Conservation (phyloP, 2,888 invertebrate genomes). For the Mythimna impura region DNA sequence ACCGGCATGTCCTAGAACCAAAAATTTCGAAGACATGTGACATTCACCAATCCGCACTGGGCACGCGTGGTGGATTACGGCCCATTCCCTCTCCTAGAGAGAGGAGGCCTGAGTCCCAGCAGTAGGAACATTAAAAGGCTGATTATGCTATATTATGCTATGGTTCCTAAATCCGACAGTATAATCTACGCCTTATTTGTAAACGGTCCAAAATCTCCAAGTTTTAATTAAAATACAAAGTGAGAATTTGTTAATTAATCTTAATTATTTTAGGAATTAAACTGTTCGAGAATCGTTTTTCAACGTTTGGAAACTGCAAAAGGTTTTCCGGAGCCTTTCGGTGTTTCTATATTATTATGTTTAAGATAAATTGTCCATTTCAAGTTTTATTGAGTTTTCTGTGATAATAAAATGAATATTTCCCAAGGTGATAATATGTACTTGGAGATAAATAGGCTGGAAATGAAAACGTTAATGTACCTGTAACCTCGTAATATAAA, state of each 20-base stretch:
- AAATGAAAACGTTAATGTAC: not conserved
- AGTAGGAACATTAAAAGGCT: too few species aligned
- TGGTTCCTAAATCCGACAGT: conserved; percentile 13
- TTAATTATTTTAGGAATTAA: conserved; percentile 63
- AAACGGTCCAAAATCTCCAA: conserved; percentile 52
- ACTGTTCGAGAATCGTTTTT: conserved; percentile 40
- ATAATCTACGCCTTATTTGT: conserved; percentile 44
- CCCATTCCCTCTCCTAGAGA: too few species aligned
- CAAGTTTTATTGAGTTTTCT: conserved; percentile 5
- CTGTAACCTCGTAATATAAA: too few species aligned
- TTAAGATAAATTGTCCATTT: conserved; percentile 18
- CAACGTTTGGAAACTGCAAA: conserved; percentile 16
- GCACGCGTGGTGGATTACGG: too few species aligned
- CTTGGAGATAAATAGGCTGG: not conserved
- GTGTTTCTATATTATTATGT: conserved; percentile 14
- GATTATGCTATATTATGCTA: too few species aligned
- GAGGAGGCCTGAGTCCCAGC: too few species aligned
- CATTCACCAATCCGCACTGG: too few species aligned
- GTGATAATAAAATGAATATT: not conserved
- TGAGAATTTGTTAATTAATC: conserved; percentile 67
- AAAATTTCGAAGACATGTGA: too few species aligned
- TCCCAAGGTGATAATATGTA: not conserved
- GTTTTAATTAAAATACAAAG: conserved; percentile 72
- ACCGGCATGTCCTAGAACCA: too few species aligned
- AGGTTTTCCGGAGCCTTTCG: conserved; percentile 4